Evolutionary conservation across 2,797 vertebrate genomes (phyloP), one percentile per base, ranked within the genome.

Genomic region (Aldrovandia affinis): DNA sequence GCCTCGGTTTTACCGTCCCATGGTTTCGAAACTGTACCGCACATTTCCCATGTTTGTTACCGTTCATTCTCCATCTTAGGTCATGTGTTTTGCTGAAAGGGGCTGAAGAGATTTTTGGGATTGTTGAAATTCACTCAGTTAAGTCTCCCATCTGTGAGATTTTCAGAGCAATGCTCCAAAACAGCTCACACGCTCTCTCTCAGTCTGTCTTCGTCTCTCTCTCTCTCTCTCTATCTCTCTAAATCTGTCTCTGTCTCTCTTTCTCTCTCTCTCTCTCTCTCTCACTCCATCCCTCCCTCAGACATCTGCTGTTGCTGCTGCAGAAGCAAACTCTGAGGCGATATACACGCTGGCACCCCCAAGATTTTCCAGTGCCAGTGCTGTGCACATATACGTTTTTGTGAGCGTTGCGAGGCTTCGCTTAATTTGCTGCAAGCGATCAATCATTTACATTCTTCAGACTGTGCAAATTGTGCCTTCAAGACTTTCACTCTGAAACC

Each of bases 401-500:
- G 42, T 42, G 1, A 0, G 80, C 61, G 36, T 68, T 54, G 28
- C 33, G 80, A 15, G 33, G 54, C 52, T 55, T 73, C 14, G 47
- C n/a, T 78, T 77, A 39, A 47, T 63, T 59, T 28, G 14, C 80
- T 30, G 8, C 22, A 50, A 47, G 80, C 68, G 68, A 77, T 68
- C 47, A 79, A 77, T 68, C 47, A 44, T 73, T 25, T 28, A 52
- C 57, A 22, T 78, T 33, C 61, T 55, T 81, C 61, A 18, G 50
- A 75, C 15, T 57, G 36, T 73, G 52, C 63, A 83, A 80, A 86
- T 86, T 82, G 77, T 47, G 47, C 61, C 77, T 80, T 80, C 52
- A 47, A 59, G 42, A 59, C 78, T 81, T 55, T 77, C 75, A 65
- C n/a, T 81, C 15, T 50, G 70, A 81, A 85, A 78, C 20, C 88